These are phyloP conservation scores for Whitmania pigra DNA, from an alignment of 1,140 invertebrate species.

Conservation along the genomic window DNA sequence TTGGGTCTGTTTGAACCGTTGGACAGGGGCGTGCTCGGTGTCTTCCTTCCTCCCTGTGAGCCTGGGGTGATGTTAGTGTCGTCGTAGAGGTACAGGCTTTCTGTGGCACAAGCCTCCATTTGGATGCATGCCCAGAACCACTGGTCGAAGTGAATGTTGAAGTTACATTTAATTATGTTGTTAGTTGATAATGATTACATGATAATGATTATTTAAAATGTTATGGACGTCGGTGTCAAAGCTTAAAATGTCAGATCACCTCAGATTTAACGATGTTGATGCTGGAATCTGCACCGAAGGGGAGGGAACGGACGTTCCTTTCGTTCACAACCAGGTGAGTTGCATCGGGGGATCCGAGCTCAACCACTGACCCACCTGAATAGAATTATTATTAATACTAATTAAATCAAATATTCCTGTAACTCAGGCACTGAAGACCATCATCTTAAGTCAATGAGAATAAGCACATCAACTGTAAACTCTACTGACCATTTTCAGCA, in stretches of 20 bases:
- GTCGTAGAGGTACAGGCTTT: conserved; percentile 57
- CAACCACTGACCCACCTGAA: conserved; percentile 55
- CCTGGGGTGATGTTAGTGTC: conserved; percentile 18
- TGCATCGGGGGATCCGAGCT: conserved; percentile 63
- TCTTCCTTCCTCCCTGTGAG: conserved; percentile 21
- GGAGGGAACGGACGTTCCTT: conserved; percentile 30
- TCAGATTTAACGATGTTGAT: conserved; percentile 34
- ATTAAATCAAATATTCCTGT: neutral
- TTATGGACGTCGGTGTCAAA: too few relatives aligned
- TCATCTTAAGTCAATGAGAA: too few relatives aligned
- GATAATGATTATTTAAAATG: too few relatives aligned
- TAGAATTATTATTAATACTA: neutral
- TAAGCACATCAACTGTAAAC: neutral
- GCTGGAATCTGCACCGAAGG: conserved; percentile 29
- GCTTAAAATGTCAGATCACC: conserved; percentile 26
- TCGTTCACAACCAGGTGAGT: conserved; percentile 69
- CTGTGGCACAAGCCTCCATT: conserved; percentile 78
- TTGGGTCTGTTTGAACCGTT: conserved; percentile 32
- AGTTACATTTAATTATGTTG: neutral
- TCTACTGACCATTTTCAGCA: conserved; percentile 53
- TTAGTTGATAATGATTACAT: too few relatives aligned
- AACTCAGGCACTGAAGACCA: neutral
- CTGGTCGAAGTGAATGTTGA: conserved; percentile 43
- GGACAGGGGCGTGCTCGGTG: conserved; percentile 22
- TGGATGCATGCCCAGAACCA: conserved; percentile 97